Conservation (phyloP, 2,113 vertebrate genomes). For the Halichoerus grypus region DNA sequence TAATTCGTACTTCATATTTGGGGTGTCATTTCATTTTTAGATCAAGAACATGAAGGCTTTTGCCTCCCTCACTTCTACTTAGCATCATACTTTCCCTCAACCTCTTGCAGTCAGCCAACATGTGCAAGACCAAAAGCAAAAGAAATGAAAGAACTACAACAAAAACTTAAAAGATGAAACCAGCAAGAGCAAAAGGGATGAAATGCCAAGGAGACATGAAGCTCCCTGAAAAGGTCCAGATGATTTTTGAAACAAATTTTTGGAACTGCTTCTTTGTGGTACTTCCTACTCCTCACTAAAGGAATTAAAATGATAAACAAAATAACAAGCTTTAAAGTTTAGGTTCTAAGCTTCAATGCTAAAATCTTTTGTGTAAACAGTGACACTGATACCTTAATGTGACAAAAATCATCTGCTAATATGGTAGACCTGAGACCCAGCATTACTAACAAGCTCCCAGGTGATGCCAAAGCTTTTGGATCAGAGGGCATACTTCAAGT, state of each 20-base stretch:
- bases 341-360: neutral
- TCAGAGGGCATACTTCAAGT: neutral
- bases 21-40: conserved; percentile 60
- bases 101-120: neutral
- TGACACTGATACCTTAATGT: neutral
- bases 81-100: neutral
- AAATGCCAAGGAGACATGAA: neutral
- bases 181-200: neutral
- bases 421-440: neutral
- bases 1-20: conserved; percentile 32
- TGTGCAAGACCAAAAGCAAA: neutral
- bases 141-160: neutral
- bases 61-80: conserved; percentile 20
- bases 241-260: neutral
- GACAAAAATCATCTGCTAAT: conserved; percentile 9
- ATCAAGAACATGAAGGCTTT: conserved; percentile 48
- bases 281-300: neutral
- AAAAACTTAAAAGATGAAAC: conserved; percentile 31
- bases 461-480: neutral
- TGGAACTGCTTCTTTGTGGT: neutral
- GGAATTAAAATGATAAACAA: conserved; percentile 8
- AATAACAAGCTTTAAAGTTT: neutral
- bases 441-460: neutral
- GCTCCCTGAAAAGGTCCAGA: neutral
- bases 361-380: neutral